Evolutionary conservation across 2,797 vertebrate species (phyloP).

Genomic region (Chloroceryle amazona): DNA sequence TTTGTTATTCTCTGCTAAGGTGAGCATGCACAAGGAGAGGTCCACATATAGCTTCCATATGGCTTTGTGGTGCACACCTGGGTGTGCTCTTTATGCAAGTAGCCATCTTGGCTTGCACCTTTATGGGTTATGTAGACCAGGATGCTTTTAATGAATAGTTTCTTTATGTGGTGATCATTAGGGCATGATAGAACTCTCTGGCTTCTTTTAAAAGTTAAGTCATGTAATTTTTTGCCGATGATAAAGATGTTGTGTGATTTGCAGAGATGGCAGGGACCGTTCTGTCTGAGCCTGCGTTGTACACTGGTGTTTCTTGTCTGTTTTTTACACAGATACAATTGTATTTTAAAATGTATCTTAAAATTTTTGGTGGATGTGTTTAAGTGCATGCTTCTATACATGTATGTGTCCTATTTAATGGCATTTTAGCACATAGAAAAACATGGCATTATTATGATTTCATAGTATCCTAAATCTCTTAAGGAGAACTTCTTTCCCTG

Average conservation of each 20-base stretch:
- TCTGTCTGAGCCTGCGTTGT: background rate
- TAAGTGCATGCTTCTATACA: background rate
- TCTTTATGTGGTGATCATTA: background rate
- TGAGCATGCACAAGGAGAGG: background rate
- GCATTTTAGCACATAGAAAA: background rate
- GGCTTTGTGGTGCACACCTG: background rate
- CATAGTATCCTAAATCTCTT: background rate
- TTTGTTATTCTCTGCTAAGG: background rate
- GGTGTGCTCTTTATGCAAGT: background rate
- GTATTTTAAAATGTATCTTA: background rate
- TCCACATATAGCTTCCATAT: background rate
- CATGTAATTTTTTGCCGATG: background rate
- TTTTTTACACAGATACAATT: background rate
- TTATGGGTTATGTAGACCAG: background rate
- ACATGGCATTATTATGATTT: background rate
- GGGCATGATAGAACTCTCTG: background rate
- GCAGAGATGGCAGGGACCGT: background rate
- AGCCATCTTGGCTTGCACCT: background rate
- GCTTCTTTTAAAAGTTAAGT: background rate
- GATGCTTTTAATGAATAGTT: background rate
- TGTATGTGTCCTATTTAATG: background rate
- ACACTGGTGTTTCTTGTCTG: background rate
- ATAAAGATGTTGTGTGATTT: background rate
- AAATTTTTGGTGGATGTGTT: background rate
- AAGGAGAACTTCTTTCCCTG: background rate